Conservation (phyloP, 2,888 invertebrate species). For the Cinara cedri region DNA sequence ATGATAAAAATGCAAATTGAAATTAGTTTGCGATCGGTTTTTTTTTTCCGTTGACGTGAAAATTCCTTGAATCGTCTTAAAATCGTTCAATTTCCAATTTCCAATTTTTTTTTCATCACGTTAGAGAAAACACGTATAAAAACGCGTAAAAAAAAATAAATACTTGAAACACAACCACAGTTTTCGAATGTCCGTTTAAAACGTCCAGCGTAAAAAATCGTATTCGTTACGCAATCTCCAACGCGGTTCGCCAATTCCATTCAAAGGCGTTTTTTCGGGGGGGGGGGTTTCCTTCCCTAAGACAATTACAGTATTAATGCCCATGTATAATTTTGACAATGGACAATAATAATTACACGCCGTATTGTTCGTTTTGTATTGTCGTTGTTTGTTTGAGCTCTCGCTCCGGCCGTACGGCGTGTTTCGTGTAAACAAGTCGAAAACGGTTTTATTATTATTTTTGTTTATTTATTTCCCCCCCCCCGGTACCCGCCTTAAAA, state of each 20-base stretch:
- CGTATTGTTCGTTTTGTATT: constrained; percentile 33
- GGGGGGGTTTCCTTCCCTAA: background rate
- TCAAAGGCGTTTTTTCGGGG: constrained; percentile 21
- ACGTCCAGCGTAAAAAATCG: background rate
- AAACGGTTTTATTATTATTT: constrained; percentile 40
- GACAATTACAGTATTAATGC: background rate
- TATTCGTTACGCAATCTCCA: constrained; percentile 8
- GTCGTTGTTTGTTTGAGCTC: background rate
- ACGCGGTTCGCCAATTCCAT: constrained; percentile 31
- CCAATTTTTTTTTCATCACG: too few relatives aligned
- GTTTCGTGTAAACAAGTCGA: constrained; percentile 44
- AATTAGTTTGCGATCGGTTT: too few relatives aligned
- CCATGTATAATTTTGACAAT: constrained; percentile 9
- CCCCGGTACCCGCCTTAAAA: constrained; percentile 38
- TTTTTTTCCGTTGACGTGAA: too few relatives aligned
- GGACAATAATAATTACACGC: constrained; percentile 35
- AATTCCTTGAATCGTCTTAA: too few relatives aligned
- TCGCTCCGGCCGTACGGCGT: constrained; percentile 23
- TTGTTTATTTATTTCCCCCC: constrained; percentile 35
- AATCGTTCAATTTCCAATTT: too few relatives aligned
- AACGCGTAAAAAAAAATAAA: too few relatives aligned
- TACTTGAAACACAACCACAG: background rate
- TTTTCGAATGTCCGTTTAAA: too few relatives aligned
- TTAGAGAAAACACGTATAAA: background rate
- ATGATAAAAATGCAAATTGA: too few relatives aligned